phyloP scores from a whole-genome alignment of 2,797 vertebrate species.

The Rhynchotus rufescens region DNA sequence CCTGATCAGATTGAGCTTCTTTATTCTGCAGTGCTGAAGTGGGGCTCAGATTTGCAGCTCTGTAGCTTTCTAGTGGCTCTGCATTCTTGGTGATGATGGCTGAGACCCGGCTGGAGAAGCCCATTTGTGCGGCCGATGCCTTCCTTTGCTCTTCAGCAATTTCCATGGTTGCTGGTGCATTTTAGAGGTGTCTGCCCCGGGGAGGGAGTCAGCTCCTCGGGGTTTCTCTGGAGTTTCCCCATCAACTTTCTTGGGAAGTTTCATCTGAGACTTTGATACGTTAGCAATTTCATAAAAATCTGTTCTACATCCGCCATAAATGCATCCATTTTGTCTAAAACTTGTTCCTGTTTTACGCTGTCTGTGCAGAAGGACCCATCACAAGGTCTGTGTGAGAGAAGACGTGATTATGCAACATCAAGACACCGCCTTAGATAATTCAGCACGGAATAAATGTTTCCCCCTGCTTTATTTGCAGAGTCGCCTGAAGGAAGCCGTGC shows the following conservation, averaged over 20 bases:
- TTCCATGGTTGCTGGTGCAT: not conserved
- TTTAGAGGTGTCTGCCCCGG: not conserved
- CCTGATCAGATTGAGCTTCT: not conserved
- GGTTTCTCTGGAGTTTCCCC: not conserved
- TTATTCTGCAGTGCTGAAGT: not conserved
- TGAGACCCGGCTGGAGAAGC: not conserved
- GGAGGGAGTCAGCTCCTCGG: not conserved
- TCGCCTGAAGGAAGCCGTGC: constrained; percentile 86
- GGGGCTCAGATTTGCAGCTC: accelerated
- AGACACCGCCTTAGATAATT: not conserved
- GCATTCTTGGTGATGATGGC: not conserved
- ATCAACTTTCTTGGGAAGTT: not conserved
- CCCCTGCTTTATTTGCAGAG: constrained; percentile 73
- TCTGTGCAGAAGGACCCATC: not conserved
- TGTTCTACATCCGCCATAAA: not conserved
- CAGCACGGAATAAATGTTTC: not conserved
- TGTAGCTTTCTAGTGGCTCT: no score
- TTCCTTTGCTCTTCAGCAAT: not conserved
- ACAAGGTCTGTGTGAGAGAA: no score
- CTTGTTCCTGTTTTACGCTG: not conserved
- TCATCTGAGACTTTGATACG: not conserved
- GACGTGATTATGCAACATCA: accelerated
- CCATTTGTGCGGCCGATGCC: not conserved
- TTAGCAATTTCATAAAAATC: no score
- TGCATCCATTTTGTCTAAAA: not conserved